Base-by-base conservation (phyloP, 2,888 invertebrate species). In the Enchytraeus crypticus region DNA sequence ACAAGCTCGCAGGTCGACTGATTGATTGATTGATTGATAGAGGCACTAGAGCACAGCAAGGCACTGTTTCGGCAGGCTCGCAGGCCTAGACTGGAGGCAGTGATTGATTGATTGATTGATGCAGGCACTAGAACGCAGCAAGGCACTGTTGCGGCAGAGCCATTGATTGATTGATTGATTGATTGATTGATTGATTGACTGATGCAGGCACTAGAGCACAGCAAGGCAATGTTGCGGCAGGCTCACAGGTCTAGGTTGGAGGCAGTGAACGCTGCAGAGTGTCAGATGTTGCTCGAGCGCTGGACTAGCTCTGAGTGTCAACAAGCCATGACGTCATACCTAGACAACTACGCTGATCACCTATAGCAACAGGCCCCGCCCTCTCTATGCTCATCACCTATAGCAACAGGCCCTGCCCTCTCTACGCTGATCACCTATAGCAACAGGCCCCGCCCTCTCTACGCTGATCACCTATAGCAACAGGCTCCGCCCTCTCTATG, bases 261-360 rank as follows among this genome's bases (percentile, higher is more conserved):
- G 68, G 80, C 83, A 30, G 82, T 84, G 53, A 80, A 88, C 71
- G 85, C 86, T 66, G 82, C 83, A 3, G 88, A 89, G 77, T 83
- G 84, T 60, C 84, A 85, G 70, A 79, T 87, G 33, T 81, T 90
- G 62, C 80, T 85, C 4, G 84, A 87, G 66, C 86, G 87, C 72
- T 90, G 90, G 90, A 83, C 84, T 64, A 86, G 87, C 2, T 73
- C 81, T 0, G 87, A 88, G 71, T 89, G 88, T 69, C 88, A 87
- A 74, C 82, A 79, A 26, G 72, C 74, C 61, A 77, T 80, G 21
- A 72, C 73, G 51, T 67, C 70, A 18, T 77, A 73, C 64, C 64
- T 77, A 21, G 71, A 71, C 49, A 71, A 75, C 53, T 74, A 75
- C 57, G 71, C 70, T 46, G 75, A 77, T 62, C 70, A 72, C 53